Evolutionary conservation across 2,113 vertebrate genomes (phyloP).

Genomic region (Prunella himalayana): DNA sequence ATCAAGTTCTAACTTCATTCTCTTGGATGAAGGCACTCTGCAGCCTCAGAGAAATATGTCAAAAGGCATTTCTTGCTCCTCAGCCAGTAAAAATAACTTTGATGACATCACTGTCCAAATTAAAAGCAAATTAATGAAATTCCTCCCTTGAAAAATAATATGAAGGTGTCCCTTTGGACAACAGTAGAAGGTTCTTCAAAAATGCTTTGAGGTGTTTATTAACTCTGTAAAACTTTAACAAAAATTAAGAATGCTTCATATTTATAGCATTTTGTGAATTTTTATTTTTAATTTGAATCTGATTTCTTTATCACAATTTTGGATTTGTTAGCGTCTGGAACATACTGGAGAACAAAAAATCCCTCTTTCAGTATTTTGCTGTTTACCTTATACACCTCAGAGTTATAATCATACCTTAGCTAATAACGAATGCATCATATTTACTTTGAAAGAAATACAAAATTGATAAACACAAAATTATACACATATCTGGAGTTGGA

Average conservation of each 20-base stretch:
- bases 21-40: background rate
- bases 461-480: background rate
- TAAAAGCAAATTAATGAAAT: background rate
- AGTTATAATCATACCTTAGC: background rate
- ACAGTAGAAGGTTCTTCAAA: background rate
- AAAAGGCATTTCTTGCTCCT: background rate
- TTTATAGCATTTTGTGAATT: background rate
- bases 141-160: background rate
- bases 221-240: background rate
- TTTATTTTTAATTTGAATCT: background rate
- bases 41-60: background rate
- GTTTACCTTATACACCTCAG: background rate
- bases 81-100: background rate
- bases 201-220: background rate
- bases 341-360: background rate
- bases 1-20: background rate
- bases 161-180: background rate
- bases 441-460: background rate
- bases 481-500: accelerated
- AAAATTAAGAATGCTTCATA: background rate
- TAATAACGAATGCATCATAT: background rate
- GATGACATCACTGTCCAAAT: background rate
- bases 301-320: background rate
- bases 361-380: background rate
- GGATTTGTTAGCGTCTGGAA: background rate